A percentile compares a stretch with the other conserved stretches of the same genome.
phyloP scores from a whole-genome alignment of 2,888 invertebrate species.

The Drosophila differens region DNA sequence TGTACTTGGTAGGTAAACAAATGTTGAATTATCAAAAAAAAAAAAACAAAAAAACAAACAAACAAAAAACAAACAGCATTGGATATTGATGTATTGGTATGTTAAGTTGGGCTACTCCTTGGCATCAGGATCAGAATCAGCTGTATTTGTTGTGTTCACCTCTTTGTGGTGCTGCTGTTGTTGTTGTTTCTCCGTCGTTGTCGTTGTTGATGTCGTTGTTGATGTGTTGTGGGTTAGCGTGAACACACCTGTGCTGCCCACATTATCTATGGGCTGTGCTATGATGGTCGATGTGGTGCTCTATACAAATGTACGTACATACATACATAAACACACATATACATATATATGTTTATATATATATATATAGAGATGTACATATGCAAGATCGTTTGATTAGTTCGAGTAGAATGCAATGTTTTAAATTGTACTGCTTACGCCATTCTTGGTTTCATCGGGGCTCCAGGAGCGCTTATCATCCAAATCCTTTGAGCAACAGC shows the following conservation, averaged over 20 bases:
- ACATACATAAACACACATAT: neutral
- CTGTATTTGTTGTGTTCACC: conserved; percentile 33
- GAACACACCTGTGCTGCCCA: conserved; percentile 73
- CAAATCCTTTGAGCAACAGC: conserved; percentile 80
- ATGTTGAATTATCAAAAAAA: conserved; percentile 6
- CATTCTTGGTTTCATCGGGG: conserved; percentile 80
- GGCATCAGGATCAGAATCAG: conserved; percentile 18
- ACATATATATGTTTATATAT: neutral
- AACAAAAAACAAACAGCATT: conserved; percentile 9
- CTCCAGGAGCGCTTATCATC: conserved; percentile 82
- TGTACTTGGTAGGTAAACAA: neutral
- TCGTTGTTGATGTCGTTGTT: conserved; percentile 36
- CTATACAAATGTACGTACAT: conserved; percentile 36
- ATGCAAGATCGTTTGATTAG: neutral
- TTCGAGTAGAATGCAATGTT: neutral
- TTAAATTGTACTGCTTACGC: conserved; percentile 54
- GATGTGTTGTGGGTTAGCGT: conserved; percentile 63
- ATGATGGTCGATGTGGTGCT: conserved; percentile 82
- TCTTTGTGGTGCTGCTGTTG: conserved; percentile 27
- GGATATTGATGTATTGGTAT: neutral
- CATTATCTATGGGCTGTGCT: conserved; percentile 77
- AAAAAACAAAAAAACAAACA: conserved; percentile 11
- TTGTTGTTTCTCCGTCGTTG: conserved; percentile 25
- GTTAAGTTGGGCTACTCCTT: conserved; percentile 28
- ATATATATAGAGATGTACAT: neutral